phyloP scores from a whole-genome alignment of 2,113 vertebrate genomes.

The Craseonycteris thonglongyai region DNA sequence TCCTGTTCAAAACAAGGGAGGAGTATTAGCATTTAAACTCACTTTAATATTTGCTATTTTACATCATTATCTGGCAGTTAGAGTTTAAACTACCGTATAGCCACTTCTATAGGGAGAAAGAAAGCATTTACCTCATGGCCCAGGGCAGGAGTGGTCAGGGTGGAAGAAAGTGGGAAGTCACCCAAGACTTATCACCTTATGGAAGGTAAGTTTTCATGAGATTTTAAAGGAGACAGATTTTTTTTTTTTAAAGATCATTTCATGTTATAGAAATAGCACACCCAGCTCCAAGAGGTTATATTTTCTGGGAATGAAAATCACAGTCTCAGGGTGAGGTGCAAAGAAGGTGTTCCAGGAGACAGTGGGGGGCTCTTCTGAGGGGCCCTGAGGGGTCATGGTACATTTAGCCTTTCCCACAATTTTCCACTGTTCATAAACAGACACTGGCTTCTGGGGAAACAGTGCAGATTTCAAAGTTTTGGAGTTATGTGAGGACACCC shows the following conservation, averaged over 20 bases:
- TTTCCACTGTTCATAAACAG: neutral
- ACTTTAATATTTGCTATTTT: neutral
- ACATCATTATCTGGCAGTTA: neutral
- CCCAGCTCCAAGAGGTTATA: neutral
- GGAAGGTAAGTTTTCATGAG: neutral
- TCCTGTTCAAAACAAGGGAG: slow-evolving; percentile 76
- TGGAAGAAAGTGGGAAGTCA: neutral
- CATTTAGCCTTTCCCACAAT: neutral
- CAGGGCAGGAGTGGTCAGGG: neutral
- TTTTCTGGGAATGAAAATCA: neutral
- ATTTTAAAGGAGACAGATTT: neutral
- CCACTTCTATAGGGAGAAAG: neutral
- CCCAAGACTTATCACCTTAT: neutral
- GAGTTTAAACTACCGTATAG: neutral
- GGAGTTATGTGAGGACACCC: neutral
- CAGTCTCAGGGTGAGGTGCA: neutral
- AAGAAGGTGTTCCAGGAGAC: neutral
- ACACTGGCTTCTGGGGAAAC: neutral
- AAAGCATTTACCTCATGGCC: neutral
- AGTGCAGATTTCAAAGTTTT: neutral
- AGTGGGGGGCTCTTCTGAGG: neutral
- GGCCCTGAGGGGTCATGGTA: neutral
- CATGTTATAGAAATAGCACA: neutral
- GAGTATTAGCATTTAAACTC: slow-evolving; percentile 42
- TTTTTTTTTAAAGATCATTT: neutral